These are phyloP conservation scores for Philypnodon macrostomus DNA, from an alignment of 2,797 vertebrate genomes.

Conservation along the genomic window DNA sequence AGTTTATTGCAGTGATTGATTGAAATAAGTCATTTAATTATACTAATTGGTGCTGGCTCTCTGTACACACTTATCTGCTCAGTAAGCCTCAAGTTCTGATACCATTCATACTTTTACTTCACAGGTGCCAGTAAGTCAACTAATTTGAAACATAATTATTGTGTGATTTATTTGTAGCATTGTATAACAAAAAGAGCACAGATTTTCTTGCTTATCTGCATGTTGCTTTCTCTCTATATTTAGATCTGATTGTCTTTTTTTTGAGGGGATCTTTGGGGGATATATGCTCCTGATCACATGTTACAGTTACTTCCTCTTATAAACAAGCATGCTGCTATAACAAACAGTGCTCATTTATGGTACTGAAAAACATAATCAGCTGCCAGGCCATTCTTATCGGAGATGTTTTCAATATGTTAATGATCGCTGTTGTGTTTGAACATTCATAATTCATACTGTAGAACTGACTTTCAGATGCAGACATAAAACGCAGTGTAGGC, in stretches of 20 bases:
- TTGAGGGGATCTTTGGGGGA: background rate
- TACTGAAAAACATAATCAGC: background rate
- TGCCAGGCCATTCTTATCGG: background rate
- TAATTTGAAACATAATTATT: too few relatives aligned
- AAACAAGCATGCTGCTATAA: background rate
- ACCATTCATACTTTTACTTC: too few relatives aligned
- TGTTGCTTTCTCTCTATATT: background rate
- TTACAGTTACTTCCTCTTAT: background rate
- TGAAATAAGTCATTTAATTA: too few relatives aligned
- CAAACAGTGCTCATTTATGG: background rate
- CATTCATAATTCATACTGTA: too few relatives aligned
- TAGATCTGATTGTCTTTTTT: background rate
- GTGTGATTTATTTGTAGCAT: too few relatives aligned
- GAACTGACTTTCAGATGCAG: conserved; percentile 76
- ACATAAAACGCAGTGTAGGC: conserved; percentile 81
- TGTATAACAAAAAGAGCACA: background rate
- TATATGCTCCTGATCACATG: background rate
- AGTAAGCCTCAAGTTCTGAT: too few relatives aligned
- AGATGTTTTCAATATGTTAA: too few relatives aligned
- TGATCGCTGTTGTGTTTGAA: background rate
- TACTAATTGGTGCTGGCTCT: too few relatives aligned
- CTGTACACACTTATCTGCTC: too few relatives aligned
- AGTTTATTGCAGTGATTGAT: too few relatives aligned
- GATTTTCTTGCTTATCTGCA: background rate
- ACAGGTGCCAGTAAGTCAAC: too few relatives aligned